phyloP scores from a whole-genome alignment of 2,797 vertebrate species.

The Poecile montanus region DNA sequence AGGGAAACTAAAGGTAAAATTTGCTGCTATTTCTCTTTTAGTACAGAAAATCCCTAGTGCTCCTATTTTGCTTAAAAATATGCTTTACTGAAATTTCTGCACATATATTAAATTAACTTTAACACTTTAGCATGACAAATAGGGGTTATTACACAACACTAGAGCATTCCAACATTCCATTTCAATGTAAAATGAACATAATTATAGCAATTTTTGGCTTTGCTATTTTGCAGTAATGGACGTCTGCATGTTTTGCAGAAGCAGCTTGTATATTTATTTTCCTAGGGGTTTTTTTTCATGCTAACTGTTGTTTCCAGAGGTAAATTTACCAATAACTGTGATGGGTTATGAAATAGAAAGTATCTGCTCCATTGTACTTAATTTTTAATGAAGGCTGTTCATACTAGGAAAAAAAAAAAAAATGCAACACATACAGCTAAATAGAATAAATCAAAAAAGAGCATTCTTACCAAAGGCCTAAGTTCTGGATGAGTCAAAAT shows the following conservation, averaged over 20 bases:
- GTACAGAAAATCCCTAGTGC: slow-evolving; percentile 1
- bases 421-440: neutral
- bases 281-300: neutral
- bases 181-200: slow-evolving; percentile 54
- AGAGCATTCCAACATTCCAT: slow-evolving; percentile 38
- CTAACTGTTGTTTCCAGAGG: neutral
- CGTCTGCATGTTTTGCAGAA: slow-evolving; percentile 9
- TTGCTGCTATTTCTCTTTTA: slow-evolving; percentile 14
- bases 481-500: slow-evolving; percentile 98
- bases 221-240: slow-evolving; percentile 34
- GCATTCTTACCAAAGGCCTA: slow-evolving; percentile 90
- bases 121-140: slow-evolving; percentile 65
- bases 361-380: neutral
- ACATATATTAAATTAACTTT: slow-evolving; percentile 40
- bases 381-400: neutral
- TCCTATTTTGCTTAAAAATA: slow-evolving; percentile 4
- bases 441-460: slow-evolving; percentile 13
- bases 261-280: slow-evolving; percentile 17
- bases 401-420: slow-evolving; percentile 10
- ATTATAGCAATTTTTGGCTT: slow-evolving; percentile 68
- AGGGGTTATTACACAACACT: slow-evolving; percentile 47
- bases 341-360: neutral
- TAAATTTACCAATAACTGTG: neutral
- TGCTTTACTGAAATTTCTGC: neutral
- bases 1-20: neutral